phyloP scores from a whole-genome alignment of 2,888 invertebrate species.

The Temnothorax ravouxi region DNA sequence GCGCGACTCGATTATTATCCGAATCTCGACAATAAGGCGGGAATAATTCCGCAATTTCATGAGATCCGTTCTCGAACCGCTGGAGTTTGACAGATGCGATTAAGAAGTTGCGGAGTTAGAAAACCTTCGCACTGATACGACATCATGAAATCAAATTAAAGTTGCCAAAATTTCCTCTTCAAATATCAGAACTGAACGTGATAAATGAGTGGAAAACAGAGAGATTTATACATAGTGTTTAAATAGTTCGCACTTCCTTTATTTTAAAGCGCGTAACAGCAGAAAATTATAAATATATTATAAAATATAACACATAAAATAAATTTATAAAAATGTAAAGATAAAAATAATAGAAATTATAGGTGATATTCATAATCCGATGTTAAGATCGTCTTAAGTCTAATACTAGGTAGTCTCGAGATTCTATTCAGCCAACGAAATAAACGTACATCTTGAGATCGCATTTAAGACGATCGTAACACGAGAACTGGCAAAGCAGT shows the following conservation, averaged over 20 bases:
- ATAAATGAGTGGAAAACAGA: background rate
- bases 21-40: conserved; percentile 1
- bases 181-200: background rate
- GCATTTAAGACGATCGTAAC: background rate
- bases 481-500: background rate
- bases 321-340: background rate
- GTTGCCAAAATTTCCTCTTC: background rate
- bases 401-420: background rate
- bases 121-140: background rate
- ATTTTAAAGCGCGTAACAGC: background rate
- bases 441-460: conserved; percentile 1
- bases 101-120: background rate
- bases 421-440: background rate
- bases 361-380: background rate
- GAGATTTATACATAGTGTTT: background rate
- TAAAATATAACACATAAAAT: background rate
- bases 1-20: conserved; percentile 1
- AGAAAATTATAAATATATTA: background rate
- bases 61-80: background rate
- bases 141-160: conserved; percentile 12
- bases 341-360: background rate
- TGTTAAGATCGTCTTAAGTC: background rate
- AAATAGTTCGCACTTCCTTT: background rate
- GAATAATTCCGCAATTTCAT: conserved; percentile 31
- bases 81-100: conserved; percentile 23